A percentile compares a stretch with the other conserved stretches of the same genome.
phyloP scores from a whole-genome alignment of 2,888 invertebrate genomes.

The Agapetus fuscipes region DNA sequence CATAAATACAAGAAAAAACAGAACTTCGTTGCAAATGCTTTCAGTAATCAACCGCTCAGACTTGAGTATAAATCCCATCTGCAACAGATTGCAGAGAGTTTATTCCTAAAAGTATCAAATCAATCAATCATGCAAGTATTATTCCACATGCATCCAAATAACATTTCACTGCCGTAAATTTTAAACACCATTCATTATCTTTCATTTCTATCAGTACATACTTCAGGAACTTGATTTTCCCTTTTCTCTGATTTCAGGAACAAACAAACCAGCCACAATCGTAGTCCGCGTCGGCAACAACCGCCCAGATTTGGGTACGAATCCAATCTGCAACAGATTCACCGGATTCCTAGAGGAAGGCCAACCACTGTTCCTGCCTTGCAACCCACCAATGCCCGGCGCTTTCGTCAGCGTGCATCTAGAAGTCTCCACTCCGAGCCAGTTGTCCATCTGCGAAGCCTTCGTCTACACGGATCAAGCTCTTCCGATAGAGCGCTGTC shows the following conservation, averaged over 20 bases:
- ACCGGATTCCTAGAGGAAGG: slow-evolving; percentile 81
- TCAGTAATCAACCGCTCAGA: no score
- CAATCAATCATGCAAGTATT: no score
- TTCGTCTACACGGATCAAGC: slow-evolving; percentile 92
- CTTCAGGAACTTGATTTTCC: no score
- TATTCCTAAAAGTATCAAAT: no score
- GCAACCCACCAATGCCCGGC: slow-evolving; percentile 91
- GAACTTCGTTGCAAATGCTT: no score
- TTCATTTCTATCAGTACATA: no score
- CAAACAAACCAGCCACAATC: slow-evolving; percentile 71
- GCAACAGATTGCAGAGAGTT: no score
- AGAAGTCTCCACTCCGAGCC: slow-evolving; percentile 63
- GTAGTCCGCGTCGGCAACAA: slow-evolving; percentile 89
- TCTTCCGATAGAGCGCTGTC: slow-evolving; percentile 83
- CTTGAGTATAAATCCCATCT: no score
- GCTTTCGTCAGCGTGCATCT: slow-evolving; percentile 89
- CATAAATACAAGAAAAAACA: no score
- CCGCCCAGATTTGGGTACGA: slow-evolving; percentile 82
- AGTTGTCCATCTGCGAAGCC: slow-evolving; percentile 84
- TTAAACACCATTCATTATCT: no score
- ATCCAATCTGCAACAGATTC: slow-evolving; percentile 86
- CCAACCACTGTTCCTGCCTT: slow-evolving; percentile 82
- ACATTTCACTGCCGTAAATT: no score
- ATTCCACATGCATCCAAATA: no score
- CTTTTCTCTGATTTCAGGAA: slow-evolving; percentile 44